phyloP scores from a whole-genome alignment of 2,797 vertebrate genomes.

The Peromyscus eremicus region DNA sequence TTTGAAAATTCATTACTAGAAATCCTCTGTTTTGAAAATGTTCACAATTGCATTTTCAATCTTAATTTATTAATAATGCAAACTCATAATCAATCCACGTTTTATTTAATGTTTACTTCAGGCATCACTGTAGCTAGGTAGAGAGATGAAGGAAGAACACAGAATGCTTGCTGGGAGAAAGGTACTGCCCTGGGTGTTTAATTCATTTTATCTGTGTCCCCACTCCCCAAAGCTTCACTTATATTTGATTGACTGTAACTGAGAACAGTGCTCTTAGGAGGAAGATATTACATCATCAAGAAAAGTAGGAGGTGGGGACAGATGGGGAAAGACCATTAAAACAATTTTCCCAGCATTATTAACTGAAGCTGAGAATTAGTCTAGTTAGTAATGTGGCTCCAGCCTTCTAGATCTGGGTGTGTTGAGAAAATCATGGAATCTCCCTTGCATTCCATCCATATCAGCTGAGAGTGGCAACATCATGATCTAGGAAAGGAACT shows the following conservation, averaged over 20 bases:
- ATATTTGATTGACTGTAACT: background rate
- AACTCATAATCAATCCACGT: background rate
- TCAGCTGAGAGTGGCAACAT: too few species aligned
- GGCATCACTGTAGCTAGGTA: background rate
- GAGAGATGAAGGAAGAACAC: background rate
- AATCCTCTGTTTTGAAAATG: slow-evolving; percentile 31
- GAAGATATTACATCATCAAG: background rate
- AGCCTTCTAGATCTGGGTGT: background rate
- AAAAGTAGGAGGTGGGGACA: background rate
- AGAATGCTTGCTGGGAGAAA: background rate
- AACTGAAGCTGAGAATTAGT: background rate
- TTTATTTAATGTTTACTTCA: slow-evolving; percentile 37
- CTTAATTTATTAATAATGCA: slow-evolving; percentile 46
- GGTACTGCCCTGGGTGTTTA: background rate
- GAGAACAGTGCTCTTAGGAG: background rate
- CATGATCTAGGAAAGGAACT: background rate
- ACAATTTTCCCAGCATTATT: background rate
- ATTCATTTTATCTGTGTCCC: background rate
- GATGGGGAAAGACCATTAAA: background rate
- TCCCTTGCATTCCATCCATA: background rate
- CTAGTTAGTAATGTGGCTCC: background rate
- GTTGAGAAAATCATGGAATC: background rate
- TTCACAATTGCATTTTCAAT: background rate
- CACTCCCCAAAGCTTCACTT: background rate
- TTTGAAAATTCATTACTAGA: slow-evolving; percentile 26